Evolutionary conservation across 2,113 vertebrate genomes (phyloP).

Genomic region (Drymodes brunneopygia): DNA sequence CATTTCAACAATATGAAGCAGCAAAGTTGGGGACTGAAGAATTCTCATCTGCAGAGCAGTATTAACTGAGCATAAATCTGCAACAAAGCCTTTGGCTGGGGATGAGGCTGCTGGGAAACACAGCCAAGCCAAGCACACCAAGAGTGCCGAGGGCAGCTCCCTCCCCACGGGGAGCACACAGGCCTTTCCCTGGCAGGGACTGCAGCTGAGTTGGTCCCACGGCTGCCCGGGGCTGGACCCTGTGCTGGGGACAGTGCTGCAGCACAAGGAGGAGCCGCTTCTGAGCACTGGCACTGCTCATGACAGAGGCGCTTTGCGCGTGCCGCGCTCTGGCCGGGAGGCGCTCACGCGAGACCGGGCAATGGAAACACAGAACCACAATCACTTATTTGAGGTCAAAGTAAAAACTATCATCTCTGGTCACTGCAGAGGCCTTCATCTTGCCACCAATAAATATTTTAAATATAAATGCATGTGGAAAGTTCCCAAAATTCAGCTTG

Average conservation of each 20-base stretch:
- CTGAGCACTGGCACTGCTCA: accelerated
- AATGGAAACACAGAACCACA: neutral
- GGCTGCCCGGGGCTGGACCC: neutral
- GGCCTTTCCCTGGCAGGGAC: neutral
- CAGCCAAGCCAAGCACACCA: neutral
- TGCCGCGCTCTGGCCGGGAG: accelerated
- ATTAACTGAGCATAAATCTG: neutral
- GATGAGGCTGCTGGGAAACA: neutral
- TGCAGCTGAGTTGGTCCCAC: neutral
- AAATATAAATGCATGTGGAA: neutral
- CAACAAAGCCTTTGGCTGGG: neutral
- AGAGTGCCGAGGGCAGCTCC: accelerated
- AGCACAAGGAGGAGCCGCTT: accelerated
- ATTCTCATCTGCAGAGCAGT: neutral
- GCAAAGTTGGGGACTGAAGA: neutral
- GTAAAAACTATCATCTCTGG: neutral
- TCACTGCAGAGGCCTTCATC: neutral
- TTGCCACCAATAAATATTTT: neutral
- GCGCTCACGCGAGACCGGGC: neutral
- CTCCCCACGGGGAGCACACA: neutral
- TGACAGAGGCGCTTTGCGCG: accelerated
- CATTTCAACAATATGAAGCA: neutral
- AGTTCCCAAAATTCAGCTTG: neutral
- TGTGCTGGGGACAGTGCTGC: accelerated
- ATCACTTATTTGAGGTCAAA: neutral